Evolutionary conservation across 1,140 invertebrate species (phyloP).

Genomic region (Drosophila novamexicana): DNA sequence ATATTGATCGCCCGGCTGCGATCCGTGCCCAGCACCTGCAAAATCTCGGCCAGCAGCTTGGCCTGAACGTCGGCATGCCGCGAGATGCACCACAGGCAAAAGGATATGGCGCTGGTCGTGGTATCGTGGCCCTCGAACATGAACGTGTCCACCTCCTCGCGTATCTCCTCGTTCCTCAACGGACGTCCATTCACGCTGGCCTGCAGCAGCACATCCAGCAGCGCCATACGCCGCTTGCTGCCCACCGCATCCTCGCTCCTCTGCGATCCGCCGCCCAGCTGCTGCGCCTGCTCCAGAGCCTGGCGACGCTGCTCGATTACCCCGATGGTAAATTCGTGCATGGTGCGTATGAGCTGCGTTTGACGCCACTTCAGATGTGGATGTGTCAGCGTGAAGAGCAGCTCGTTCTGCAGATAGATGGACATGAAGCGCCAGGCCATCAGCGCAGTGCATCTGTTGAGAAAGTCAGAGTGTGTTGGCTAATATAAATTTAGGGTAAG

Average conservation of each 20-base stretch:
- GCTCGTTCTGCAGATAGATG: conserved; percentile 52
- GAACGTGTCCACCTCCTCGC: conserved; percentile 89
- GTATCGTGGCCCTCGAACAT: conserved; percentile 87
- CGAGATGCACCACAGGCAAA: conserved; percentile 60
- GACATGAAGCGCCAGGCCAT: conserved; percentile 68
- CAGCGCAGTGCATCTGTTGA: conserved; percentile 61
- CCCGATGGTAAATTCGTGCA: conserved; percentile 89
- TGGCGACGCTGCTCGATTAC: conserved; percentile 85
- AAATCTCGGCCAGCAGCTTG: conserved; percentile 76
- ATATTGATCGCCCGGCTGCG: conserved; percentile 81
- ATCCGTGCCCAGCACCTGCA: conserved; percentile 84
- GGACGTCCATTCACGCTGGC: conserved; percentile 85
- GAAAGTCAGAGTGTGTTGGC: neutral
- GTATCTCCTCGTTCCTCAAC: conserved; percentile 87
- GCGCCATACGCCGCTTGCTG: conserved; percentile 86
- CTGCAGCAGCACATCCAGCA: conserved; percentile 89
- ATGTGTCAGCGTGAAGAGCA: conserved; percentile 67
- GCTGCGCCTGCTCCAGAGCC: conserved; percentile 40
- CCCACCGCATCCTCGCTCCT: conserved; percentile 54
- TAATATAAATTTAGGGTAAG: no score
- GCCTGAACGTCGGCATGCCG: conserved; percentile 65
- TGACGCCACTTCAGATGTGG: conserved; percentile 85
- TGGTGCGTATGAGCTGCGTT: conserved; percentile 86
- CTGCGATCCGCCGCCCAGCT: neutral
- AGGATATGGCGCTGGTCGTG: conserved; percentile 68